These are phyloP conservation scores for Synergus japonicus DNA, from an alignment of 2,888 invertebrate species.

Conservation along the genomic window DNA sequence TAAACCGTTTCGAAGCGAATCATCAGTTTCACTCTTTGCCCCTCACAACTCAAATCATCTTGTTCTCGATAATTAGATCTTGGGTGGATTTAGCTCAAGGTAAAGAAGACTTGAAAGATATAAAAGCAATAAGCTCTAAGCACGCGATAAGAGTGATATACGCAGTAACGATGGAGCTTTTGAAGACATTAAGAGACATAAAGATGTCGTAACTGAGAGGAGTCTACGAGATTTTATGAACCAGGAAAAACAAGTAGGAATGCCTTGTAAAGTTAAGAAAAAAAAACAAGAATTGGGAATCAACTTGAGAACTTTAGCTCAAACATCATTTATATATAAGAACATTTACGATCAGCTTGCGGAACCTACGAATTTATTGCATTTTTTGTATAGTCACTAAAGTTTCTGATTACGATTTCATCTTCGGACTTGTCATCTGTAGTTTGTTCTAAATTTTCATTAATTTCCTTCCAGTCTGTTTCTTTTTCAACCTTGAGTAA, in stretches of 20 bases:
- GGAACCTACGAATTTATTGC: too few species aligned
- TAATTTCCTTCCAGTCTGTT: not conserved
- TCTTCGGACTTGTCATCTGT: not conserved
- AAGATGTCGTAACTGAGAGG: not conserved
- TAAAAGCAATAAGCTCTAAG: not conserved
- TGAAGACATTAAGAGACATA: not conserved
- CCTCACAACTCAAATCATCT: conserved; percentile 3
- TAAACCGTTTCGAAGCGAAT: not conserved
- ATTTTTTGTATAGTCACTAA: too few species aligned
- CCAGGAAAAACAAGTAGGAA: not conserved
- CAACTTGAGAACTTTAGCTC: not conserved
- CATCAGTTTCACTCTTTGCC: not conserved
- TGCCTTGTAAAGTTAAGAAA: not conserved
- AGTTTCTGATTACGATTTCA: not conserved
- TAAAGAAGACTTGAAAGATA: not conserved
- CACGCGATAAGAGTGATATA: not conserved
- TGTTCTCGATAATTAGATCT: conserved; percentile 10
- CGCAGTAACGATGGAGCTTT: not conserved
- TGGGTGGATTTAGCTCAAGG: conserved; percentile 2
- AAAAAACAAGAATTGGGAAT: not conserved
- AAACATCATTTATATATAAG: not conserved
- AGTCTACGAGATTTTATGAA: not conserved
- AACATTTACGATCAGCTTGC: too few species aligned
- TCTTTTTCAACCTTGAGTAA: too few species aligned
- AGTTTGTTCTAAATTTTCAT: not conserved